phyloP scores from a whole-genome alignment of 2,113 vertebrate genomes.

The Corydoras maculifer region DNA sequence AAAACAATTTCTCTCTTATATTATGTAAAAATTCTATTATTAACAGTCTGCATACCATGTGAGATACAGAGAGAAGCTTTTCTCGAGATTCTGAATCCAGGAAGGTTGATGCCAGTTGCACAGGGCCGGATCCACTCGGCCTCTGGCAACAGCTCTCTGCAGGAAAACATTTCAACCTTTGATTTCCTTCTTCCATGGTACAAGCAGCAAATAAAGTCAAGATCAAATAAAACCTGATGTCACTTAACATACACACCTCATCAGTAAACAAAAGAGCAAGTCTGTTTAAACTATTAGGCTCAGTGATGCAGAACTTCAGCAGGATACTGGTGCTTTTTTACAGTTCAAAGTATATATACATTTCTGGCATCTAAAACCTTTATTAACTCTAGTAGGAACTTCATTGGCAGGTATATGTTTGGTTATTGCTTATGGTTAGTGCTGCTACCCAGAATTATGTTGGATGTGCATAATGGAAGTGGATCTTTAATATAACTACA shows the following conservation, averaged over 20 bases:
- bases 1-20: too few relatives aligned
- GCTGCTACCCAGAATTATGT: too few relatives aligned
- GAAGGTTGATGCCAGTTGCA: conserved; percentile 16
- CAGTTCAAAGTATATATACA: too few relatives aligned
- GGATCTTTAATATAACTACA: too few relatives aligned
- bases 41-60: conserved; percentile 41
- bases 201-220: neutral
- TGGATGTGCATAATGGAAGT: too few relatives aligned
- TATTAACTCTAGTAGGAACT: too few relatives aligned
- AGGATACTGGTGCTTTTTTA: too few relatives aligned
- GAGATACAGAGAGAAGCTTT: conserved; percentile 20
- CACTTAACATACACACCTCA: conserved; percentile 20
- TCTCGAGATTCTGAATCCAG: conserved; percentile 22
- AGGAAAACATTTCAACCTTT: conserved; percentile 5
- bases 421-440: too few relatives aligned
- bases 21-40: too few relatives aligned
- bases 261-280: conserved; percentile 32
- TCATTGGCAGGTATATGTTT: too few relatives aligned
- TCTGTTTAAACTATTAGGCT: neutral
- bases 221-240: neutral
- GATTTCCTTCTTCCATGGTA: neutral
- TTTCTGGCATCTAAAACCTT: too few relatives aligned
- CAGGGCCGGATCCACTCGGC: conserved; percentile 8
- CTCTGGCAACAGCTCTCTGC: conserved; percentile 25
- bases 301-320: too few relatives aligned